Evolutionary conservation across 53 echinoderm and acorn worm genomes (phyloP).

Genomic region (Antedon mediterranea): DNA sequence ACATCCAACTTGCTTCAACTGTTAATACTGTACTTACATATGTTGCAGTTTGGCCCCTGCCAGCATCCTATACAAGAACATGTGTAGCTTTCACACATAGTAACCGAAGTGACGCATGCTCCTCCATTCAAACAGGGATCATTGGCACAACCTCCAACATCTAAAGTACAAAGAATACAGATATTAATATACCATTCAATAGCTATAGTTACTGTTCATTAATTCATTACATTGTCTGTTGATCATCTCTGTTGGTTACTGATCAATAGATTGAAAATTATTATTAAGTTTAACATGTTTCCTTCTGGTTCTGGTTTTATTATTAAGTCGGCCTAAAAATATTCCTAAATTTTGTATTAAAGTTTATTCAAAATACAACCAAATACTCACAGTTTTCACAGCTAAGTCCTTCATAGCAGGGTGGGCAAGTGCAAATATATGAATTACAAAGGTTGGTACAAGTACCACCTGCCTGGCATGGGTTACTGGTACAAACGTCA

Average conservation of each 20-base stretch:
- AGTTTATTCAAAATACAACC: no score
- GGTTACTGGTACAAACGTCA: slow-evolving; percentile 31
- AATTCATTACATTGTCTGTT: no score
- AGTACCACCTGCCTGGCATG: slow-evolving; percentile 60
- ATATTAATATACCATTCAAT: no score
- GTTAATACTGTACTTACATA: no score
- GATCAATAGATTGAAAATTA: no score
- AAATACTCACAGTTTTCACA: slow-evolving; percentile 24
- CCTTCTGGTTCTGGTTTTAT: no score
- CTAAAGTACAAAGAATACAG: slow-evolving; percentile 2
- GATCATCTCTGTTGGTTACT: no score
- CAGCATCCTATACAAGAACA: slow-evolving; percentile 51
- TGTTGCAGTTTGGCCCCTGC: slow-evolving; percentile 51
- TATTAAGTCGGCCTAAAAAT: no score
- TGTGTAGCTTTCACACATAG: slow-evolving; percentile 35
- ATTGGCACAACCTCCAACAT: slow-evolving; percentile 10
- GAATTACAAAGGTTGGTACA: slow-evolving; percentile 31
- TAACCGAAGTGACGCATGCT: slow-evolving; percentile 17
- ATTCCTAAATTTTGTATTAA: no score
- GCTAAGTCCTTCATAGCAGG: slow-evolving; percentile 4
- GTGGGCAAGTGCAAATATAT: slow-evolving; percentile 8
- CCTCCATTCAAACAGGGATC: slow-evolving; percentile 35
- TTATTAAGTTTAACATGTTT: no score
- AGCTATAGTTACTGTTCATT: no score
- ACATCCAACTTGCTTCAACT: no score